Evolutionary conservation across 2,797 vertebrate genomes (phyloP).

Genomic region (Cygnus olor): DNA sequence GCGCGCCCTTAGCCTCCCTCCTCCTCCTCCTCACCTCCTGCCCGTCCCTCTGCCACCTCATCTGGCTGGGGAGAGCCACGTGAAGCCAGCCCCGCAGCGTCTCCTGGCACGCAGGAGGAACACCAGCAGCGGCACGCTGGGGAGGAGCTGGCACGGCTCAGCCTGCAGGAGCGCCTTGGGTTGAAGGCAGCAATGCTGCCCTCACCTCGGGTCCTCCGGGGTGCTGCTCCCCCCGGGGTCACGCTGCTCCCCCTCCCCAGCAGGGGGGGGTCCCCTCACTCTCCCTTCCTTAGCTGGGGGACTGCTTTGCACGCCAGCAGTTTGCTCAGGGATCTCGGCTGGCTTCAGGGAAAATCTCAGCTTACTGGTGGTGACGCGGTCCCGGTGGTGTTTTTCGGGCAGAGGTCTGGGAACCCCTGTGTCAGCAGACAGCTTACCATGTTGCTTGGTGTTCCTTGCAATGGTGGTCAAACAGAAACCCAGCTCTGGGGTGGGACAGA

Average conservation of each 20-base stretch:
- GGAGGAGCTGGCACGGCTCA: background rate
- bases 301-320: background rate
- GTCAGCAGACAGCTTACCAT: background rate
- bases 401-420: background rate
- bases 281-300: background rate
- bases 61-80: background rate
- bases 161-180: background rate
- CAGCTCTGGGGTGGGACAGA: background rate
- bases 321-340: background rate
- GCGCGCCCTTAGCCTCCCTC: background rate
- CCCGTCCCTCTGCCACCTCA: background rate
- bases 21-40: background rate
- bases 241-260: background rate
- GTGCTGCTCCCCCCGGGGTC: background rate
- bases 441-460: fast-evolving
- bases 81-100: background rate
- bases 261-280: background rate
- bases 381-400: background rate
- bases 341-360: background rate
- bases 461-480: background rate
- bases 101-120: background rate
- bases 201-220: background rate
- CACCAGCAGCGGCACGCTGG: background rate
- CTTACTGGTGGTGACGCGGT: background rate
- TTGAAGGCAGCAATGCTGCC: background rate